A percentile compares a stretch with the other conserved stretches of the same genome.
Conservation (phyloP, 2,797 vertebrate genomes). For the Schizothorax lantsangensis region DNA sequence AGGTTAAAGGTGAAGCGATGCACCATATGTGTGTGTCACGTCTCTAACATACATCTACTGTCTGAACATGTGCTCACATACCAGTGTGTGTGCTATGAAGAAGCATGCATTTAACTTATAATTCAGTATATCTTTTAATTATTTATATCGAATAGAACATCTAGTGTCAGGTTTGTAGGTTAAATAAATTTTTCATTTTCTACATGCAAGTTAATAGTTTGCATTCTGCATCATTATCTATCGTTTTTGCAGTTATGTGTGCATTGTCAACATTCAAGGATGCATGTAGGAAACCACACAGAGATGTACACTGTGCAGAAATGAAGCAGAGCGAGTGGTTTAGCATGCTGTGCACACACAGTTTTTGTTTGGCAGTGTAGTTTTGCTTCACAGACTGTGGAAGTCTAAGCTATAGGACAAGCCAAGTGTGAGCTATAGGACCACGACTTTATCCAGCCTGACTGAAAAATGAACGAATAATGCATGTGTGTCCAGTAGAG, state of each 20-base stretch:
- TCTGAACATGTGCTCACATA: conserved; percentile 23
- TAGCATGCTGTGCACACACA: conserved; percentile 16
- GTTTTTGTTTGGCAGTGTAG: conserved; percentile 36
- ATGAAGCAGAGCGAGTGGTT: not conserved
- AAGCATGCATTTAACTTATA: not conserved
- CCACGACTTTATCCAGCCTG: conserved; percentile 44
- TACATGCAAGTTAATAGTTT: not conserved
- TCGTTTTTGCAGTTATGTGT: conserved; percentile 12
- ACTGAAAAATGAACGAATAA: conserved; percentile 53
- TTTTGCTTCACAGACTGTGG: conserved; percentile 48
- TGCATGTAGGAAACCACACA: not conserved
- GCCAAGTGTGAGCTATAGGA: conserved; percentile 41
- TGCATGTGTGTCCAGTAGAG: conserved; percentile 48
- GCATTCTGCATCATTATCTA: not conserved
- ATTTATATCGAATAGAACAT: not conserved
- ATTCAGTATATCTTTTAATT: not conserved
- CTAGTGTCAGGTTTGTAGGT: not conserved
- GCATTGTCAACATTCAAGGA: conserved; percentile 16
- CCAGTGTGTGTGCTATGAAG: not conserved
- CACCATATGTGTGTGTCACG: conserved; percentile 30
- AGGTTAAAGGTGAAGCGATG: conserved; percentile 31
- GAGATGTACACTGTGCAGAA: not conserved
- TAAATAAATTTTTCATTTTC: not conserved
- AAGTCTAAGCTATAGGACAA: conserved; percentile 27
- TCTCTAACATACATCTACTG: conserved; percentile 14